Base-by-base conservation (phyloP, 2,888 invertebrate species). In the Gymnosoma rotundatum region DNA sequence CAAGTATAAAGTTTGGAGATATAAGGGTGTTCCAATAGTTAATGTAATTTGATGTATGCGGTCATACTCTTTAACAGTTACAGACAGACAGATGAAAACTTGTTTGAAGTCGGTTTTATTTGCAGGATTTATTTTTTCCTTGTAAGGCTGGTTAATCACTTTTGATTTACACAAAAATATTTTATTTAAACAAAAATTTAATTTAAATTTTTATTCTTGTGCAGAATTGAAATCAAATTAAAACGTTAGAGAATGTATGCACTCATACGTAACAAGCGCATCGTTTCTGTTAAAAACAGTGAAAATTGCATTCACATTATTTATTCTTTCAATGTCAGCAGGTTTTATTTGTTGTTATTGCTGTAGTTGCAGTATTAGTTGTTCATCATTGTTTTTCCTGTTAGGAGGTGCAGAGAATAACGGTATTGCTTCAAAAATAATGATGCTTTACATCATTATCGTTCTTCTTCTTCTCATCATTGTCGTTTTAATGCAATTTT, bases 361-460 rank as follows among this genome's bases (percentile, higher is more conserved):
- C 32, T 67, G n/a, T 21, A 21, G 21, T 52, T 45, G 63, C 25
- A 45, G 32, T 20, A 58, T 32, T 66, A 45, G 18, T 54, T 70
- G n/a, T 38, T 64, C 60, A 38, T 58, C n/a, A 45, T 69, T 42
- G 18, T 42, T 16, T 42, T 76, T 58, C 61, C 52, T 56, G 36
- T 54, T 67, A 58, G 45, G 21, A 56, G 25, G 4, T 25, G 50
- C 4, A 81, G 56, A 38, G 63, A 50, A 78, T 72, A 60, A 48
- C 18, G 64, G 16, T 76, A 21, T 64, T 78, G 21, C 48, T 64
- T 72, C 10, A 63, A 48, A 63, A 64, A 78, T 74, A 69, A 80
- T 80, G 80, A 75, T 69, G 80, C 74, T 81, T 63, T 74, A 75
- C 80, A 63, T 69, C 69, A 42, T 75, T 61, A 69, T 69, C 64